Base-by-base conservation (phyloP, 2,797 vertebrate genomes). In the Hydrocynus forskahlii region DNA sequence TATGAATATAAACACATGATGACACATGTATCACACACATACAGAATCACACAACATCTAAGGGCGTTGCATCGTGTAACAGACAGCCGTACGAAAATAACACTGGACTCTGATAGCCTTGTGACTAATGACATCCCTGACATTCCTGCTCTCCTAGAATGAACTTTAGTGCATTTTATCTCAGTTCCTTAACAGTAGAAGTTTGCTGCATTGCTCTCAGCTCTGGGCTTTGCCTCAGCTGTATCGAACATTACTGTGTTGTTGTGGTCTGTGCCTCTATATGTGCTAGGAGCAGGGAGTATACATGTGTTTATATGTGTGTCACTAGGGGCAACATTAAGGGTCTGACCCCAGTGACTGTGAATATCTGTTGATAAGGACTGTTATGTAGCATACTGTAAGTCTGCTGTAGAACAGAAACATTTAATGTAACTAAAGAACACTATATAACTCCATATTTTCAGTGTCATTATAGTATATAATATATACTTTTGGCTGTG, bases 21-120 rank as follows among this genome's bases (percentile, higher is more conserved):
- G 72, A 75, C 35, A 60, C n/a, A 17, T 48, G 16, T 73, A 5
- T n/a, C 54, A 57, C 25, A 57, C 52, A 57, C 25, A 54, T 23
- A 69, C 45, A 68, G 10, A 60, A 23, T 4, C 48, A 10, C 38
- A 67, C 38, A 43, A 19, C 66, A 68, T 50, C 8, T 72, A 10
- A 9, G 48, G 57, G 35, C 50, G 9, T 12, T 76, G 21, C 69
- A 70, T 45, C 4, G 10, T 55, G 62, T 63, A 63, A 19, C 59
- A 73, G 38, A 67, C 50, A 25, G 14, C n/a, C 17, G 35, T 17
- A 52, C 70, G n/a, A 72, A 77, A 81, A 72, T 77, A 55, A 45
- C 68, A 52, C 40, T 4, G 8, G 35, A 16, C 43, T 68, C 10
- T n/a, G 4, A 23, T 78, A 73, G 54, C 23, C 69, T 72, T 67